Evolutionary conservation across 1,140 invertebrate species (phyloP), one percentile per base, ranked within the genome.

Genomic region (Apis laboriosa): DNA sequence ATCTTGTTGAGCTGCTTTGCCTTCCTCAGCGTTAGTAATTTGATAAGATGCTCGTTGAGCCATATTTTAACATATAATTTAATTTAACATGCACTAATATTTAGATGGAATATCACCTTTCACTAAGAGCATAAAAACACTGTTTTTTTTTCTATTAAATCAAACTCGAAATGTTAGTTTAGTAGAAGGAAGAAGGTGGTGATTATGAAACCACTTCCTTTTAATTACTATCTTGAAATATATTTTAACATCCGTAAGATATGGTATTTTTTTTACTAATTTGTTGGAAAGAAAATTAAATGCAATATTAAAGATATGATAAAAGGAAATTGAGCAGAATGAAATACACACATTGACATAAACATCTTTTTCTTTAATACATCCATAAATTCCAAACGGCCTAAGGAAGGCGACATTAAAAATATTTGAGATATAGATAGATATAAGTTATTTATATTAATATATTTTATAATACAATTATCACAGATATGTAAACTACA

Each of bases 401-500:
- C 75, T 49, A 71, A 77, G 80, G 80, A 64, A 68, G 64, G 61
- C 43, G 66, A 77, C 77, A 75, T 73, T 79, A 79, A 79, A 83
- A 83, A 80, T 68, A 81, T 76, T 70, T 79, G 13, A 80, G 58
- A 87, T 83, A 80, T 83, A 80, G 63, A 87, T 83, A 84, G 63
- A 81, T 92, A 92, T 93, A 93, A 92, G 88, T 93, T 93, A 93
- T 90, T 93, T 92, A 92, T 92, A 90, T 90, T 90, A 77, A 89
- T 90, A 89, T 88, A 92, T 89, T 92, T 91, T 93, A 93, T 92
- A 93, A 92, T 93, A 93, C 91, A 91, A 91, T 93, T 94, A 94
- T 94, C 93, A 94, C 93, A 94, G 93, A 93, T 93, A 93, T 91
- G 90, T 93, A 93, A 93, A 88, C 92, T 93, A 94, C 90, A 94